phyloP scores from a whole-genome alignment of 2,888 invertebrate genomes.

The Drosophila acutilabella region DNA sequence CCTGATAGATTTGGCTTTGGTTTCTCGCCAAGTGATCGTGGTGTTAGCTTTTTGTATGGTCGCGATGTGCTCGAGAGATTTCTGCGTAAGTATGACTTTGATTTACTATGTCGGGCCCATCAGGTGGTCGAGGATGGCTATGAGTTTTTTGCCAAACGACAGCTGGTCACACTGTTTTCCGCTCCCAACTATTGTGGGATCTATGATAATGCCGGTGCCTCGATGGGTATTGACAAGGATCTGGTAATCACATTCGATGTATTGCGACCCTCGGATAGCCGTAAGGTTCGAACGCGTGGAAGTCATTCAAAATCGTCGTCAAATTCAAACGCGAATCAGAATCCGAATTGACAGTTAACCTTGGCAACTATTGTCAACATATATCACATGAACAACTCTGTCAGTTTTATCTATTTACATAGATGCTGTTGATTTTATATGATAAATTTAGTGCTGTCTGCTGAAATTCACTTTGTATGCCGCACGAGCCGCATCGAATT shows the following conservation, averaged over 20 bases:
- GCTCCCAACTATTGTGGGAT: slow-evolving; percentile 99
- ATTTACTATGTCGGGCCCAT: slow-evolving; percentile 98
- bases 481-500: neutral
- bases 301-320: neutral
- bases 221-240: slow-evolving; percentile 99
- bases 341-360: slow-evolving; percentile 3
- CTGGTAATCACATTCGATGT: slow-evolving; percentile 95
- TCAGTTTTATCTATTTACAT: slow-evolving; percentile 8
- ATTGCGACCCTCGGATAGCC: slow-evolving; percentile 9
- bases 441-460: slow-evolving; percentile 8
- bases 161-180: slow-evolving; percentile 98
- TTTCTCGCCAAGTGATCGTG: slow-evolving; percentile 96
- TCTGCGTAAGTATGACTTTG: slow-evolving; percentile 96
- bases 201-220: slow-evolving; percentile 99
- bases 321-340: neutral
- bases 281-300: slow-evolving; percentile 3
- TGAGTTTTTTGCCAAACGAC: slow-evolving; percentile 99
- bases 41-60: slow-evolving; percentile 86
- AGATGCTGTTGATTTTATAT: slow-evolving; percentile 21
- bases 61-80: slow-evolving; percentile 88
- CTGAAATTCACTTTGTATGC: slow-evolving; percentile 42
- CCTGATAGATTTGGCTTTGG: slow-evolving; percentile 97
- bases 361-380: slow-evolving; percentile 36
- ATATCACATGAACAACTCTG: slow-evolving; percentile 5
- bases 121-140: slow-evolving; percentile 99